Evolutionary conservation across 2,113 vertebrate genomes (phyloP).

Genomic region (Erythrolamprus reginae): DNA sequence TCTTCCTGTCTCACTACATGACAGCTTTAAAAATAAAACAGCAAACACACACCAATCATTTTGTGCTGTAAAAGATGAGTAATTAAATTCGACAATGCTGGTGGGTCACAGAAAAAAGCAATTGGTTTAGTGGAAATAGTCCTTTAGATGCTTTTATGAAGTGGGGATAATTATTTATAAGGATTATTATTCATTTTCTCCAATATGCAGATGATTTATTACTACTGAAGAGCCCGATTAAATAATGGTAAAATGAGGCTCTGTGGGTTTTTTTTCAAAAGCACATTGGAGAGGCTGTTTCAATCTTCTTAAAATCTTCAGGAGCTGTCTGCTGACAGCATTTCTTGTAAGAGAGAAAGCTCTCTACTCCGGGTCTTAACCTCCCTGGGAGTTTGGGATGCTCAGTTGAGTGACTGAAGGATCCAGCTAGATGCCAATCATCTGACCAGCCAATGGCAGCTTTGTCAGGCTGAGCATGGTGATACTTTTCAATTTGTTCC

Average conservation of each 20-base stretch:
- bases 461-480: background rate
- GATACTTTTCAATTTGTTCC: background rate
- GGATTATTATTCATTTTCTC: conserved; percentile 14
- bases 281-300: background rate
- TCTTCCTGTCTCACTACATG: background rate
- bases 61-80: background rate
- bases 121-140: background rate
- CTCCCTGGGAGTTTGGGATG: background rate
- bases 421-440: background rate
- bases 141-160: conserved; percentile 20
- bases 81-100: conserved; percentile 14
- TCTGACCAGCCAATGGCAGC: background rate
- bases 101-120: conserved; percentile 4
- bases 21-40: conserved; percentile 20
- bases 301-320: background rate
- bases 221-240: background rate
- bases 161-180: conserved; percentile 5
- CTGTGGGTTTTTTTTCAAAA: background rate
- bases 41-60: conserved; percentile 4
- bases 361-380: background rate
- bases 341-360: background rate
- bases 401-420: background rate
- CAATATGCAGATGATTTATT: conserved; percentile 6
- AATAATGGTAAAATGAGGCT: background rate
- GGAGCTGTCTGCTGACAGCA: background rate